Base-by-base conservation (phyloP, 2,888 invertebrate genomes). In the Hedya salicella region DNA sequence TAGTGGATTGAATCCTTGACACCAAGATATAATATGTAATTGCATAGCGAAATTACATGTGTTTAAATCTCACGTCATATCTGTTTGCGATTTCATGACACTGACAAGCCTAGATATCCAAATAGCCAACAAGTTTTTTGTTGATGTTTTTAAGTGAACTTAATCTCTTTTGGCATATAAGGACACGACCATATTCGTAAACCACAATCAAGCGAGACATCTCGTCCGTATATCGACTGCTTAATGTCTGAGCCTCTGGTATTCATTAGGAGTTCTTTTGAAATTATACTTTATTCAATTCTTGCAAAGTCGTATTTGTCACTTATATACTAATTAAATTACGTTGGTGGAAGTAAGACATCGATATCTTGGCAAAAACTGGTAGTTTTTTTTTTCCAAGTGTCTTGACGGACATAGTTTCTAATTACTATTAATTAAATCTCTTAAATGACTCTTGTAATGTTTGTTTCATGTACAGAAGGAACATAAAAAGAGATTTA, bases 341-440 rank as follows among this genome's bases (percentile, higher is more conserved):
- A 19, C 5, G 21, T 1, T 17, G 40, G 4, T 17, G 16, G 0
- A 30, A 16, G 13, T 14, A 44, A 16, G 30, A 5, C n/a, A 44
- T 30, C 30, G 14, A 30, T 30, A 49, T 40, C 39, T 9, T 46
- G 39, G 39, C 50, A 64, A 65, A 62, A 44, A 63, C 30, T 42
- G 14, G 42, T 14, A 39, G n/a, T 8, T 13, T 44, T 65, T 65
- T 64, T 46, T 56, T 59, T 30, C 17, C 40, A 57, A 6, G 42
- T 16, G 17, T 13, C 8, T 44, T 25, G 39, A 48, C 48, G 54
- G 40, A 6, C 30, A 17, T 50, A 40, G 50, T 52, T 57, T 42
- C 50, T 59, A 64, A 64, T 64, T 64, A 44, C 44, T 48, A 14
- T 50, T 57, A 57, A 64, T 52, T 40, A 44, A 36, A n/a, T 36